phyloP scores from a whole-genome alignment of 1,140 invertebrate genomes.

The Anastatus disparis region DNA sequence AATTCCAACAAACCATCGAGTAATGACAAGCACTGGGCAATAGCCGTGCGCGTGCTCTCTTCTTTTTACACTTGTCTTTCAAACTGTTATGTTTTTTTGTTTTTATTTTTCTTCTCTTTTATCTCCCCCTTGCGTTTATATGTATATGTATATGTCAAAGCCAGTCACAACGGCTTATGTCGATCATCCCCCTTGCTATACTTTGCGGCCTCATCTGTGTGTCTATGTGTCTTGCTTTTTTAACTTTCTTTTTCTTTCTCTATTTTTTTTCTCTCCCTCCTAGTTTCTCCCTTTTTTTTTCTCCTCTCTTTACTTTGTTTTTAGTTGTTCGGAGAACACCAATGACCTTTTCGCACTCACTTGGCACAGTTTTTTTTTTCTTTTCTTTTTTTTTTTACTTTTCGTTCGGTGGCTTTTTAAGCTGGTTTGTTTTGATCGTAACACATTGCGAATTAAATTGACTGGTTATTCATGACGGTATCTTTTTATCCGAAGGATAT shows the following conservation, averaged over 20 bases:
- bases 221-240: not conserved
- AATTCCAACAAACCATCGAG: conserved; percentile 63
- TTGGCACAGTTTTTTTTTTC: conserved; percentile 17
- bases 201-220: conserved; percentile 59
- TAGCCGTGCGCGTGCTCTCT: conserved; percentile 49
- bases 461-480: too few relatives aligned
- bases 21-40: conserved; percentile 62
- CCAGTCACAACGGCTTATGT: conserved; percentile 58
- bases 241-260: too few relatives aligned
- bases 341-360: conserved; percentile 22
- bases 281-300: too few relatives aligned
- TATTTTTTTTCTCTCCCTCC: too few relatives aligned
- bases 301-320: too few relatives aligned
- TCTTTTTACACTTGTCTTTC: not conserved
- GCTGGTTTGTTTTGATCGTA: too few relatives aligned
- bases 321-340: too few relatives aligned
- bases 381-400: not conserved
- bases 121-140: too few relatives aligned
- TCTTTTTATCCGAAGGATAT: too few relatives aligned
- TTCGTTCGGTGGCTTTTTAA: too few relatives aligned
- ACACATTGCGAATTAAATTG: too few relatives aligned
- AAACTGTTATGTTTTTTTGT: not conserved
- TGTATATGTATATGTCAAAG: too few relatives aligned
- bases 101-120: not conserved
- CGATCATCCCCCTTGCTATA: conserved; percentile 41